Percentiles rank a stretch among this genome's conserved stretches.
Evolutionary conservation across 2,113 vertebrate species (phyloP).

Genomic region (Paracanthobrama guichenoti): DNA sequence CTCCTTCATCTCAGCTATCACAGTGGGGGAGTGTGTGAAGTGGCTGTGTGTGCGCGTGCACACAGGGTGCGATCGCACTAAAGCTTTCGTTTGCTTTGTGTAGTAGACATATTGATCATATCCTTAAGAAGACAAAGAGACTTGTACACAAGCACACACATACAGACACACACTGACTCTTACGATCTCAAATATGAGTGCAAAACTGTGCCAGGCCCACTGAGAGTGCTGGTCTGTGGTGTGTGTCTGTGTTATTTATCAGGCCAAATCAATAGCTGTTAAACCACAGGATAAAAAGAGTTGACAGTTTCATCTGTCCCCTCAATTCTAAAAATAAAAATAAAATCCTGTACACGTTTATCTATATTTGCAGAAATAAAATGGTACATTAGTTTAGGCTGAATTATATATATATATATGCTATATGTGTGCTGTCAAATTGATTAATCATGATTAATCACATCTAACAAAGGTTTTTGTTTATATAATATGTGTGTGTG

Average conservation of each 20-base stretch:
- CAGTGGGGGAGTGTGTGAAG: slow-evolving; percentile 66
- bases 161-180: slow-evolving; percentile 34
- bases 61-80: slow-evolving; percentile 49
- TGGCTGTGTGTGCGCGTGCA: background rate
- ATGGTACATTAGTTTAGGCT: too few relatives aligned
- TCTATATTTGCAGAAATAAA: too few relatives aligned
- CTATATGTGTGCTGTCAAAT: too few relatives aligned
- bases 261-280: slow-evolving; percentile 44
- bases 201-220: slow-evolving; percentile 48
- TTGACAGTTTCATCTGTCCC: slow-evolving; percentile 6
- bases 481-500: too few relatives aligned
- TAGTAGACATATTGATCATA: slow-evolving; percentile 70
- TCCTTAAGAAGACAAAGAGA: slow-evolving; percentile 1
- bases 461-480: too few relatives aligned
- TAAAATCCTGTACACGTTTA: background rate
- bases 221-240: slow-evolving; percentile 42
- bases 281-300: slow-evolving; percentile 15
- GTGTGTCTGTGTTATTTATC: slow-evolving; percentile 25
- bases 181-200: slow-evolving; percentile 25
- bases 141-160: slow-evolving; percentile 41
- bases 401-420: too few relatives aligned
- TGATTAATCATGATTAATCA: too few relatives aligned
- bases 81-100: slow-evolving; percentile 68
- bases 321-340: background rate
- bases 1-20: slow-evolving; percentile 75